Percentiles rank a stretch among this genome's conserved stretches.
phyloP scores from a whole-genome alignment of 2,113 vertebrate species.

The Clarias magur region DNA sequence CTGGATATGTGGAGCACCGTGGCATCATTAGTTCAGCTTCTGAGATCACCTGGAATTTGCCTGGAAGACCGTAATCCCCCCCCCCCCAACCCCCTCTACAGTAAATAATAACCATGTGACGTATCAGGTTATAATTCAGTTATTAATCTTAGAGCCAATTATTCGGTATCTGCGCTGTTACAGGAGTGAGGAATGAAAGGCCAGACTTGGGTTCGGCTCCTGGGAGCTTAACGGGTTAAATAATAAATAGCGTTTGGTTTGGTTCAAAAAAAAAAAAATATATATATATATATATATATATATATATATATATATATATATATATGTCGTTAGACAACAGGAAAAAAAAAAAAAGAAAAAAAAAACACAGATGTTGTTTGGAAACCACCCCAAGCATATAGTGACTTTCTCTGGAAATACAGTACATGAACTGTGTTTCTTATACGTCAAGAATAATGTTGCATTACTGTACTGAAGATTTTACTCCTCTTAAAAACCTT shows the following conservation, averaged over 20 bases:
- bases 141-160: conserved; percentile 22
- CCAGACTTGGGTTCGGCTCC: neutral
- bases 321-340: neutral
- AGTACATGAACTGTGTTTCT: neutral
- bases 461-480: neutral
- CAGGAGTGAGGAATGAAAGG: neutral
- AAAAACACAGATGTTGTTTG: neutral
- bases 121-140: neutral
- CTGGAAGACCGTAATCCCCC: neutral
- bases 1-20: conserved; percentile 15
- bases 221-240: conserved; percentile 16
- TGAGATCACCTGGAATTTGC: conserved; percentile 16
- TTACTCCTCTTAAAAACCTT: no score
- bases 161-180: neutral
- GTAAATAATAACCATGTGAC: conserved; percentile 26
- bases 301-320: no score
- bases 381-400: neutral
- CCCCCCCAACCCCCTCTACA: no score
- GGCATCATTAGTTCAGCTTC: conserved; percentile 8
- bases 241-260: neutral
- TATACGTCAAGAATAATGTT: neutral
- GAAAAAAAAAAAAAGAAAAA: no score
- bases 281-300: no score
- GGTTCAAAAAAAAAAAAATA: neutral
- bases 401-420: neutral